Conservation (phyloP, 2,113 vertebrate genomes). For the Onychostruthus taczanowskii region DNA sequence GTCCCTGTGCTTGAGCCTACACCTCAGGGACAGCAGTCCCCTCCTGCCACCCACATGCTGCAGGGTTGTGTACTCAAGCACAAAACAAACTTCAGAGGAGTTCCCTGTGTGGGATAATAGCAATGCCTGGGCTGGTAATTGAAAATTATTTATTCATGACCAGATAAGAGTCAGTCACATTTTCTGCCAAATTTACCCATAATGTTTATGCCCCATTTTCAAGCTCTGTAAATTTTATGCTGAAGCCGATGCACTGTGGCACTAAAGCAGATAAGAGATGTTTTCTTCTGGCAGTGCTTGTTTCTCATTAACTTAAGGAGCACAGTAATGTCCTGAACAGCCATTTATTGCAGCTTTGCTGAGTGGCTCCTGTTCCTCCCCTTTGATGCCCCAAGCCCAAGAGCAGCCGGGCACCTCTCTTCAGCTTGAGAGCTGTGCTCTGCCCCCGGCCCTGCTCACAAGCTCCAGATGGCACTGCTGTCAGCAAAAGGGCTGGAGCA, state of each 20-base stretch:
- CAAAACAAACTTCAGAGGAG: conserved; percentile 61
- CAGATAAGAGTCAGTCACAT: conserved; percentile 71
- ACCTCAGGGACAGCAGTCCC: background rate
- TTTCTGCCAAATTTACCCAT: conserved; percentile 81
- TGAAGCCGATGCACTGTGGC: conserved; percentile 64
- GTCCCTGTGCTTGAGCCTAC: background rate
- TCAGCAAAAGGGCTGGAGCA: background rate
- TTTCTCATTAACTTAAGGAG: conserved; percentile 73
- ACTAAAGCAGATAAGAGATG: conserved; percentile 69
- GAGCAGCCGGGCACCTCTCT: background rate
- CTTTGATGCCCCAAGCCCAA: background rate
- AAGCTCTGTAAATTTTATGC: conserved; percentile 82
- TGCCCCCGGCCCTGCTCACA: accelerated
- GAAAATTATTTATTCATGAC: conserved; percentile 82
- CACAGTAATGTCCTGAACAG: conserved; percentile 59
- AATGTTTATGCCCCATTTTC: conserved; percentile 77
- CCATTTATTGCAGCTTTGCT: conserved; percentile 10
- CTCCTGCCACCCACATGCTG: background rate
- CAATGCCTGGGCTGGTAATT: conserved; percentile 52
- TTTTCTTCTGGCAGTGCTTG: conserved; percentile 66
- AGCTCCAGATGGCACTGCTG: background rate
- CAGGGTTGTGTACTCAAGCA: background rate
- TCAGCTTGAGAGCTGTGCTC: background rate
- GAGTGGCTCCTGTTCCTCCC: conserved; percentile 26
- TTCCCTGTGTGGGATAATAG: conserved; percentile 45